Evolutionary conservation across 2,797 vertebrate species (phyloP).

Genomic region (Artibeus jamaicensis): DNA sequence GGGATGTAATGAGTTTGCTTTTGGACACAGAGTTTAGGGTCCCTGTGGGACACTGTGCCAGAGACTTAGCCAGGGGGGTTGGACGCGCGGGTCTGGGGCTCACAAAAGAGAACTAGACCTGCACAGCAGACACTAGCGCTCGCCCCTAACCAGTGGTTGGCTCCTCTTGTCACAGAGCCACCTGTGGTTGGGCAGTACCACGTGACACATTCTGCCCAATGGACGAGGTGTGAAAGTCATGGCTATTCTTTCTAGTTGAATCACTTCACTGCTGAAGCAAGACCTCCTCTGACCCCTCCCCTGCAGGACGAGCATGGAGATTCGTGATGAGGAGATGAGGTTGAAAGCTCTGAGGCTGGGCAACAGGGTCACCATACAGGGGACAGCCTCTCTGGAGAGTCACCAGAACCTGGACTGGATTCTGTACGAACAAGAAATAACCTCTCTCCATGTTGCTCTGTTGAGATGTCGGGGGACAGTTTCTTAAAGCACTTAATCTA

Average conservation of each 20-base stretch:
- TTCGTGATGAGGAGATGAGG: neutral
- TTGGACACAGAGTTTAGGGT: neutral
- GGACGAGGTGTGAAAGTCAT: neutral
- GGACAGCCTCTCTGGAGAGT: neutral
- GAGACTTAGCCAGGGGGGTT: neutral
- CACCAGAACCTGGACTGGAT: neutral
- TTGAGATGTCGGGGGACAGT: neutral
- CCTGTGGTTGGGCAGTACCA: neutral
- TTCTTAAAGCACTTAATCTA: neutral
- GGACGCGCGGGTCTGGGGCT: too few species aligned
- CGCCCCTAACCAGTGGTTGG: too few species aligned
- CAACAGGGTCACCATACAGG: neutral
- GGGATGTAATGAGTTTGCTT: neutral
- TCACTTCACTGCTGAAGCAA: neutral
- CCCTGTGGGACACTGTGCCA: neutral
- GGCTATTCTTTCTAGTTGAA: neutral
- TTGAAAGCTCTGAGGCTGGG: neutral
- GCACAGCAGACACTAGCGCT: neutral
- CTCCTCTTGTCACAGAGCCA: neutral
- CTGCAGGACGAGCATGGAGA: neutral
- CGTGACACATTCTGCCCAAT: neutral
- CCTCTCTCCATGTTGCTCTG: neutral
- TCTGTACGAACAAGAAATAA: neutral
- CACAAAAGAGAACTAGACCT: neutral
- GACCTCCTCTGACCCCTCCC: neutral